A percentile compares a stretch with the other conserved stretches of the same genome.
phyloP scores from a whole-genome alignment of 53 echinoderm and acorn worm genomes.

The Crossaster papposus region DNA sequence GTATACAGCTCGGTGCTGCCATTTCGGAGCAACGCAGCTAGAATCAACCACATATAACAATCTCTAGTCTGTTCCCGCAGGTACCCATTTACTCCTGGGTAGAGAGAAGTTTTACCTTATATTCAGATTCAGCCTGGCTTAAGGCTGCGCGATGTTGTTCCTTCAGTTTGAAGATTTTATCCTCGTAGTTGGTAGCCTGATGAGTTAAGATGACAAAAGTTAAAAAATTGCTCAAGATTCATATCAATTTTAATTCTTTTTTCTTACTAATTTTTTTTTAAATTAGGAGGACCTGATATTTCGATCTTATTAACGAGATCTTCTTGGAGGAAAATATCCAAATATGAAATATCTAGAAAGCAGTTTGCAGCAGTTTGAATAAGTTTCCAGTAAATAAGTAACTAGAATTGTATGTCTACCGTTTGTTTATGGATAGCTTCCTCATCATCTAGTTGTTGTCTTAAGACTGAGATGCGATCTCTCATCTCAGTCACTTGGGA shows the following conservation, averaged over 20 bases:
- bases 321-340: no score
- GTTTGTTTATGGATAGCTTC: constrained; percentile 77
- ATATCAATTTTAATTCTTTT: no score
- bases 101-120: constrained; percentile 84
- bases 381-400: no score
- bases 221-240: neutral
- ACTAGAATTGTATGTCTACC: constrained; percentile 28
- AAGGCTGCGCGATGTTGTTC: constrained; percentile 76
- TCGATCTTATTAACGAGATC: no score
- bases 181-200: constrained; percentile 64
- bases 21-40: no score
- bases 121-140: constrained; percentile 77
- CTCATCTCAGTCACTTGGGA: constrained; percentile 72
- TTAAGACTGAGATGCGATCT: constrained; percentile 79
- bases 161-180: constrained; percentile 69
- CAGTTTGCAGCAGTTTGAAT: neutral
- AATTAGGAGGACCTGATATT: no score
- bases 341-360: no score
- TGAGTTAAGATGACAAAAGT: neutral
- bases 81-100: no score
- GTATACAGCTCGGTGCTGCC: no score
- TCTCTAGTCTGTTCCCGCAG: no score
- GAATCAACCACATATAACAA: no score
- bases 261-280: no score
- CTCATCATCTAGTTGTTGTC: constrained; percentile 93